Conservation (phyloP, 2,888 invertebrate genomes). For the Melipona beecheii region DNA sequence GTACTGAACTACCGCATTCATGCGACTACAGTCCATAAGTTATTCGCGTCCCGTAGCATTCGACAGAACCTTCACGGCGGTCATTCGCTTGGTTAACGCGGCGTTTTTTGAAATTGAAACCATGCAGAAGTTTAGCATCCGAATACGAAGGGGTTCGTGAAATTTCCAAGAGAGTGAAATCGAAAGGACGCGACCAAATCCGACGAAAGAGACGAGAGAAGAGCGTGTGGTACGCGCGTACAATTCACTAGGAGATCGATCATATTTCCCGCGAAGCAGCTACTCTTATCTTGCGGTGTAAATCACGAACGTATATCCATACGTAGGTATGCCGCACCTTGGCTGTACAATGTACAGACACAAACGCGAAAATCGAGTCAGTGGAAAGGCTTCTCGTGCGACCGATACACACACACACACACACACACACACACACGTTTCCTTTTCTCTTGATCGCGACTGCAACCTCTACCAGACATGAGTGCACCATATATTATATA, state of each 20-base stretch:
- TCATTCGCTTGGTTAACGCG: not conserved
- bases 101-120: conserved; percentile 14
- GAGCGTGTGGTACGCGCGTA: not conserved
- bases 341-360: conserved; percentile 19
- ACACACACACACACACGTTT: conserved; percentile 6
- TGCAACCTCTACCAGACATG: conserved; percentile 7
- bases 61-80: not conserved
- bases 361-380: conserved; percentile 35
- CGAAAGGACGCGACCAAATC: not conserved
- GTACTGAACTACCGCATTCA: not conserved
- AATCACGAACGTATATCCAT: conserved; percentile 32
- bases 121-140: not conserved
- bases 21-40: not conserved
- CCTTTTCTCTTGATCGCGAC: conserved; percentile 50
- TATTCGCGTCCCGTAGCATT: not conserved
- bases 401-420: conserved; percentile 16
- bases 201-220: not conserved
- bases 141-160: not conserved
- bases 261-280: conserved; percentile 26
- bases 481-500: not conserved
- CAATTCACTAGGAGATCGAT: conserved; percentile 11
- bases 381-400: conserved; percentile 43
- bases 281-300: conserved; percentile 21
- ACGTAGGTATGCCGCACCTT: conserved; percentile 24
- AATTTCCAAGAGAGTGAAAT: not conserved